Evolutionary conservation across 2,113 vertebrate genomes (phyloP).

Genomic region (Theropithecus gelada): DNA sequence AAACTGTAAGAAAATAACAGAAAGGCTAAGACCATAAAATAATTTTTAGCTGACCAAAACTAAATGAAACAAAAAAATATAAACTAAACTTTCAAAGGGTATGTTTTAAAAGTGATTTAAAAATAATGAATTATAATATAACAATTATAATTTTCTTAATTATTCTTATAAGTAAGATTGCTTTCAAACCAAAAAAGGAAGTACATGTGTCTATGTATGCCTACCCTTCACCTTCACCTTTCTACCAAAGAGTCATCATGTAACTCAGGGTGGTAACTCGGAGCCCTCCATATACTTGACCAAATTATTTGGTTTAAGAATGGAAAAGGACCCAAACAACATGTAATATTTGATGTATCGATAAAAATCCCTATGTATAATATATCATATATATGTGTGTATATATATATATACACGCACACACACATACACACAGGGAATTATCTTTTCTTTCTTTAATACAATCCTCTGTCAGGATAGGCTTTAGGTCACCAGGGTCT

Average conservation of each 20-base stretch:
- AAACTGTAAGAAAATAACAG: background rate
- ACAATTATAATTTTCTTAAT: background rate
- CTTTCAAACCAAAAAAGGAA: background rate
- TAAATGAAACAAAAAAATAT: background rate
- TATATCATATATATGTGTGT: background rate
- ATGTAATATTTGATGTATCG: background rate
- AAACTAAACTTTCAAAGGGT: background rate
- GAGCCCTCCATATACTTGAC: background rate
- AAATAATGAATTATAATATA: background rate
- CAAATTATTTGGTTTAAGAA: background rate
- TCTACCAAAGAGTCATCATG: background rate
- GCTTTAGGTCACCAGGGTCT: background rate
- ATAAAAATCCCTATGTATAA: background rate
- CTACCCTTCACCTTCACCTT: background rate
- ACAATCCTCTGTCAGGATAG: background rate
- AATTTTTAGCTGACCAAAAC: background rate
- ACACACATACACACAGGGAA: background rate
- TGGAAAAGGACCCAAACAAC: background rate
- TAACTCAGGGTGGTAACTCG: background rate
- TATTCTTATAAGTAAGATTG: background rate
- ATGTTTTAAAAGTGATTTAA: background rate
- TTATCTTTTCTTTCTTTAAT: background rate
- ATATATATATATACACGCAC: too few species aligned
- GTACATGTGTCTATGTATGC: background rate
- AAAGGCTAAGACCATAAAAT: background rate